phyloP scores from a whole-genome alignment of 2,888 invertebrate species.

The Bellardia bayeri region DNA sequence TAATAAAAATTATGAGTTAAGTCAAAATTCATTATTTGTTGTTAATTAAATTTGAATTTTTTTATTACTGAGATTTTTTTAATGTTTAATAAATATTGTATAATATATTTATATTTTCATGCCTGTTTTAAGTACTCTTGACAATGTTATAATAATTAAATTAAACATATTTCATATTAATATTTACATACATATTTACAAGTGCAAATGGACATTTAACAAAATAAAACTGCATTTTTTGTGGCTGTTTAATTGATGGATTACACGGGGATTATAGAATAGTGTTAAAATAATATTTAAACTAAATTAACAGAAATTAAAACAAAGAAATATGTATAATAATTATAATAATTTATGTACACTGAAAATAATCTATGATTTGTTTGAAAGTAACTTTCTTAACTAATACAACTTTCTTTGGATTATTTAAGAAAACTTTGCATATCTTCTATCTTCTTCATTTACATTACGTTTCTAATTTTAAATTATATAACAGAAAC shows the following conservation, averaged over 20 bases:
- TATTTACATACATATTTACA: background rate
- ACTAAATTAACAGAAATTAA: slow-evolving; percentile 5
- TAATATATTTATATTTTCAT: slow-evolving; percentile 8
- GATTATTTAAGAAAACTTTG: too few species aligned
- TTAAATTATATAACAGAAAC: too few species aligned
- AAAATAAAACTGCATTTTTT: background rate
- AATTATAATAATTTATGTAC: background rate
- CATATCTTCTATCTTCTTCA: too few species aligned
- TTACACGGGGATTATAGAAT: slow-evolving; percentile 25
- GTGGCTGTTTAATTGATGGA: slow-evolving; percentile 8
- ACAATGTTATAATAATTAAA: slow-evolving; percentile 30
- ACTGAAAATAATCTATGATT: background rate
- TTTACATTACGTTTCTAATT: too few species aligned
- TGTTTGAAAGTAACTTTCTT: too few species aligned
- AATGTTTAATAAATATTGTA: background rate
- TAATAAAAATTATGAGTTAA: slow-evolving; percentile 30
- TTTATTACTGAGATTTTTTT: background rate
- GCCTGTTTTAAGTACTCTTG: slow-evolving; percentile 29
- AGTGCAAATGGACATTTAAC: background rate
- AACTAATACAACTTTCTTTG: too few species aligned
- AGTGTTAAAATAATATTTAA: slow-evolving; percentile 20
- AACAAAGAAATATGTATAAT: background rate
- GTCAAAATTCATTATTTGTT: slow-evolving; percentile 24
- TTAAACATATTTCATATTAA: slow-evolving; percentile 13
- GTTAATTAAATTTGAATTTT: slow-evolving; percentile 45